Evolutionary conservation across 2,113 vertebrate genomes (phyloP).

Genomic region (Microcebus murinus): DNA sequence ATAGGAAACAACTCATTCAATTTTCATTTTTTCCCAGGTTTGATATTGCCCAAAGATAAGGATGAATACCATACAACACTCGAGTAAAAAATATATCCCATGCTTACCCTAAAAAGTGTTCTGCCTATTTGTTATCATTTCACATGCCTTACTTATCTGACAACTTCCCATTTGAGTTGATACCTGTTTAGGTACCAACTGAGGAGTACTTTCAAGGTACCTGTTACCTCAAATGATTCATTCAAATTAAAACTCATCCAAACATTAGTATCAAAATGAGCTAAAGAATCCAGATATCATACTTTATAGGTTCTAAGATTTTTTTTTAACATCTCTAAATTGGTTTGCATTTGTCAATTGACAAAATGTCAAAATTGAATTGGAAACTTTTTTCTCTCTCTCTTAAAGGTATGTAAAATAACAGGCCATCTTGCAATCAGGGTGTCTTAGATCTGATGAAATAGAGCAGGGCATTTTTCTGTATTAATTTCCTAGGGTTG

Average conservation of each 20-base stretch:
- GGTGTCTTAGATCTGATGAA: background rate
- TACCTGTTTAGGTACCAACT: background rate
- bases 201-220: background rate
- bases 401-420: background rate
- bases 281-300: background rate
- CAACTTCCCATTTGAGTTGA: background rate
- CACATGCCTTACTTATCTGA: background rate
- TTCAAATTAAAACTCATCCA: background rate
- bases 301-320: slow-evolving; percentile 19
- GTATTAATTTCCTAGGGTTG: background rate
- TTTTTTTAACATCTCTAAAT: background rate
- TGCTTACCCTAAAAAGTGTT: background rate
- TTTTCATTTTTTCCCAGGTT: background rate
- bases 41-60: background rate
- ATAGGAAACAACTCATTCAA: background rate
- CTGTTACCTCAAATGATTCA: background rate
- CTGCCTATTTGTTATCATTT: background rate
- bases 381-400: background rate
- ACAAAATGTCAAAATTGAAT: background rate
- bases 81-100: background rate
- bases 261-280: slow-evolving; percentile 1
- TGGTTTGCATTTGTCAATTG: background rate
- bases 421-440: background rate
- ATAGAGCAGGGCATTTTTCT: background rate
- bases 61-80: background rate